phyloP scores from a whole-genome alignment of 2,113 vertebrate genomes.

The Canis aureus region DNA sequence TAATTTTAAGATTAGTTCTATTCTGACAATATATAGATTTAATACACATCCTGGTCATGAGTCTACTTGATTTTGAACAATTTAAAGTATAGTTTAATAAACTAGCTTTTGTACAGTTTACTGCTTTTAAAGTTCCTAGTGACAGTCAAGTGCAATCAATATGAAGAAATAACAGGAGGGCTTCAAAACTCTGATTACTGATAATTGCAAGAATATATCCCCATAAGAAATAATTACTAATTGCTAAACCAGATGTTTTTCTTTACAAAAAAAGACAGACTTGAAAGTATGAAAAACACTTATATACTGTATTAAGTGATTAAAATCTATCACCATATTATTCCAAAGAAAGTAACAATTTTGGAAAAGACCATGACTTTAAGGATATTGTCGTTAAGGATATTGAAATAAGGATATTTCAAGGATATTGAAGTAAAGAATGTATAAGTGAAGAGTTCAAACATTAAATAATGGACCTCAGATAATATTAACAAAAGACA shows the following conservation, averaged over 20 bases:
- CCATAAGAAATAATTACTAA: conserved; percentile 21
- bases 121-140: not conserved
- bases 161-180: not conserved
- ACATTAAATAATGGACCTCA: not conserved
- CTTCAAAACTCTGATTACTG: not conserved
- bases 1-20: not conserved
- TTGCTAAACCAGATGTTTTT: conserved; percentile 14
- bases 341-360: not conserved
- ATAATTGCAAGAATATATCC: not conserved
- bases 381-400: not conserved
- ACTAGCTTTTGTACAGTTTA: not conserved
- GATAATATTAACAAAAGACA: not conserved
- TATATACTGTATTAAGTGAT: not conserved
- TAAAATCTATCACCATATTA: not conserved
- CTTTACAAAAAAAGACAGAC: not conserved
- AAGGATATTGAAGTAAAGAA: not conserved
- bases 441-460: not conserved
- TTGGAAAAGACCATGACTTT: conserved; percentile 18
- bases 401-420: not conserved
- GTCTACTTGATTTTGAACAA: conserved; percentile 1
- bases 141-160: not conserved
- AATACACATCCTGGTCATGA: not conserved
- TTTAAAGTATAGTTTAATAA: conserved; percentile 2
- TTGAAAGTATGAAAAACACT: conserved; percentile 4
- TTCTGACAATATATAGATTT: not conserved